Evolutionary conservation across 1,140 invertebrate species (phyloP).

Genomic region (Aphelenchoides avenae): DNA sequence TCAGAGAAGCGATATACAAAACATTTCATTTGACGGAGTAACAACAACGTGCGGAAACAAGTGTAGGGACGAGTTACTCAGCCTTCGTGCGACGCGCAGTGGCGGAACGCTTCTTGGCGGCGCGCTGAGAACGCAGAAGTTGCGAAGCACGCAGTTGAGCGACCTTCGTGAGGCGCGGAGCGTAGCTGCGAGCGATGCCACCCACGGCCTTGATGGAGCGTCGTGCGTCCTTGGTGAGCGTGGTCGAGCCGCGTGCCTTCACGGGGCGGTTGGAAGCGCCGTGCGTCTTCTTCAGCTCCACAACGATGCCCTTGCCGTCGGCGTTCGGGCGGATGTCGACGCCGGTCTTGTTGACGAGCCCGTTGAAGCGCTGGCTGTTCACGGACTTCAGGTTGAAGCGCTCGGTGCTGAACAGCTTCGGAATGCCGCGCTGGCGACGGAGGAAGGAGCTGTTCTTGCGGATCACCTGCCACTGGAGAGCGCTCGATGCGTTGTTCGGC

Average conservation of each 20-base stretch:
- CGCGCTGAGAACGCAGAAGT: neutral
- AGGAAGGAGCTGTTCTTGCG: conserved; percentile 37
- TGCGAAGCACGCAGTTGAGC: conserved; percentile 3
- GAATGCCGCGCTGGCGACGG: conserved; percentile 34
- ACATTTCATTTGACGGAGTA: no score
- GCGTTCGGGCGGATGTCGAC: conserved; percentile 30
- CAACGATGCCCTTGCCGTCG: conserved; percentile 14
- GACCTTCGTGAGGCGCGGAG: conserved; percentile 20
- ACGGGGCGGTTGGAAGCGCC: conserved; percentile 1
- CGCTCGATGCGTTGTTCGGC: no score
- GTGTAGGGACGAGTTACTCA: no score
- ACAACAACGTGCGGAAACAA: no score
- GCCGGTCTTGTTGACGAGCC: conserved; percentile 31
- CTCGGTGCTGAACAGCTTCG: conserved; percentile 38
- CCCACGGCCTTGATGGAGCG: conserved; percentile 13
- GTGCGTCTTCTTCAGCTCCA: conserved; percentile 20
- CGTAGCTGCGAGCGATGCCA: conserved; percentile 11
- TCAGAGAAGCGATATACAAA: no score
- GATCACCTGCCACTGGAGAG: conserved; percentile 31
- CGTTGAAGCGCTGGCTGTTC: conserved; percentile 34
- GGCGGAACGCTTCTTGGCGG: no score
- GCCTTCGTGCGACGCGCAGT: no score
- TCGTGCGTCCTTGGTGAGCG: conserved; percentile 15
- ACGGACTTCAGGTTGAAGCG: conserved; percentile 26
- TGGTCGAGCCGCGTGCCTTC: neutral